Evolutionary conservation across 2,888 invertebrate genomes (phyloP), one percentile per base, ranked within the genome.

Genomic region (Papilio demoleus): DNA sequence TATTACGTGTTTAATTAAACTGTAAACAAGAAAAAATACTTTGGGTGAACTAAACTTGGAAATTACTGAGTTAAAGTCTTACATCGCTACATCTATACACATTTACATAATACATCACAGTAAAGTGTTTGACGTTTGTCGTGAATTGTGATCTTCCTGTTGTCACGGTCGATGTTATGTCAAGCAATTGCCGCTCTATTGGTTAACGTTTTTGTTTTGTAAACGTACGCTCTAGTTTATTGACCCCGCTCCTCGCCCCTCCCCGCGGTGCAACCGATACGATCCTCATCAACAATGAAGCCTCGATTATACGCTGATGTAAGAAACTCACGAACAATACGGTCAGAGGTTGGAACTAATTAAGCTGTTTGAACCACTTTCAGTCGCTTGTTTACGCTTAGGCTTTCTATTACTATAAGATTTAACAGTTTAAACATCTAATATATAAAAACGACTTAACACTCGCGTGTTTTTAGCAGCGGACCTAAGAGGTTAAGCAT

Each of bases 111-210:
- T 53, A 40, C 12, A 67, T 63, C 56, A 62, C 36, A 59, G 59
- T 50, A 50, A 42, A 56, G 45, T 38, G 63, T 53, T 68, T 47
- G 65, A 50, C 68, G 68, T 24, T 65, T 50, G 14, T 42, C 27
- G 38, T 68, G 60, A 68, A 65, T 68, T 68, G 65, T 40, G 64
- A 68, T 64, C 68, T 68, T 65, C 65, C 68, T 65, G 65, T 60
- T 38, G 64, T 59, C 27, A 17, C 31, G 59, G 50, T 22, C 34
- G 64, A 59, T 38, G 63, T 63, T 63, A 45, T 63, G 63, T 58
- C 68, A 64, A n/a, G n/a, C n/a, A n/a, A 68, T 68, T 65, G 68
- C 31, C 60, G 19, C 31, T 53, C 38, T 47, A 58, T 63, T 68
- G 68, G 68, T 59, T 42, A 64, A 47, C 58, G 47, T 56, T 59